phyloP scores from a whole-genome alignment of 1,140 invertebrate genomes.

The Drosophila nebulosa region DNA sequence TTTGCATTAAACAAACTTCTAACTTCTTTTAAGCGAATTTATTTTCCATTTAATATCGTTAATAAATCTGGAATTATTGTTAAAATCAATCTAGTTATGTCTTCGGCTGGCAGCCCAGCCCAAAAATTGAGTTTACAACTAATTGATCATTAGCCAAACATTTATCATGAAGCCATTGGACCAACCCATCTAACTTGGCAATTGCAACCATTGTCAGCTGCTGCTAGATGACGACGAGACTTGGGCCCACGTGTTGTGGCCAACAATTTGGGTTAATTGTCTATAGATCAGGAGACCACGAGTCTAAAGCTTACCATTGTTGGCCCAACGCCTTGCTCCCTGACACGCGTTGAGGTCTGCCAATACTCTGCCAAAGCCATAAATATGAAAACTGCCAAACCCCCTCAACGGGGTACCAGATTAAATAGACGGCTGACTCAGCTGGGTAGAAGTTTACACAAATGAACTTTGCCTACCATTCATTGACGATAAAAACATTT shows the following conservation, averaged over 20 bases:
- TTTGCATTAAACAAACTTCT: too few species aligned
- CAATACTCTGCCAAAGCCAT: constrained; percentile 36
- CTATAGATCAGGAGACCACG: constrained; percentile 46
- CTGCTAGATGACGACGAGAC: constrained; percentile 47
- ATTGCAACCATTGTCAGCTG: constrained; percentile 33
- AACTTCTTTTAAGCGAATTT: too few species aligned
- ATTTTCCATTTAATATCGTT: too few species aligned
- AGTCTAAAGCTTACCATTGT: constrained; percentile 40
- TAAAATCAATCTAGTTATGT: constrained; percentile 6
- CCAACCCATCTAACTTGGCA: constrained; percentile 13
- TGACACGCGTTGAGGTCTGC: constrained; percentile 60
- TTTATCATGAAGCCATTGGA: constrained; percentile 52
- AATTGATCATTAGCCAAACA: constrained; percentile 57
- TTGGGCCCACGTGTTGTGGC: constrained; percentile 66
- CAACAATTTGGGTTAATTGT: constrained; percentile 75
- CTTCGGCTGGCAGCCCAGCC: constrained; percentile 43
- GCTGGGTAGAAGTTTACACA: constrained; percentile 12
- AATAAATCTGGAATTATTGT: too few species aligned
- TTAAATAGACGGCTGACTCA: constrained; percentile 42
- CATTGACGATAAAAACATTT: constrained; percentile 54
- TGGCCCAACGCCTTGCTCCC: constrained; percentile 64
- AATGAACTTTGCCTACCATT: constrained; percentile 46
- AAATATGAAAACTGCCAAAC: constrained; percentile 26
- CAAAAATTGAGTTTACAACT: constrained; percentile 37
- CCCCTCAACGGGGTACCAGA: neutral